Evolutionary conservation across 2,797 vertebrate genomes (phyloP).

Genomic region (Stomatorhinus walkeri): DNA sequence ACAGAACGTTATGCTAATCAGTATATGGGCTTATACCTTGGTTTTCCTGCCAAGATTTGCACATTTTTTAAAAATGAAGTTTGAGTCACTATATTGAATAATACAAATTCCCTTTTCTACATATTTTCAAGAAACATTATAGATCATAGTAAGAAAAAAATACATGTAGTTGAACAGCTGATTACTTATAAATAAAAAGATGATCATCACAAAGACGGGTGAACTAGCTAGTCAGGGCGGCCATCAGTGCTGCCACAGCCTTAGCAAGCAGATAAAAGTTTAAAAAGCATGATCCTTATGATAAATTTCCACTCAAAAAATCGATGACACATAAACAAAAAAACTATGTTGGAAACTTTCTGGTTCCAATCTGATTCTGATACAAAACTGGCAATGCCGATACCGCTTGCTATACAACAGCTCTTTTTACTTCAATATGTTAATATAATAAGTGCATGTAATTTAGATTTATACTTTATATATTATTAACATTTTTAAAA

Average conservation of each 20-base stretch:
- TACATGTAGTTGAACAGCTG: not conserved
- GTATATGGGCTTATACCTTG: not conserved
- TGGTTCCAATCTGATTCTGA: not conserved
- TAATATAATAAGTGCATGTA: not conserved
- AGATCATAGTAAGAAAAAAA: not conserved
- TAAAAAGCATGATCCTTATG: not conserved
- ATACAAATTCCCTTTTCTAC: not conserved
- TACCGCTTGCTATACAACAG: not conserved
- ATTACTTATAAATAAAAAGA: not conserved
- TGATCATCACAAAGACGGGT: not conserved
- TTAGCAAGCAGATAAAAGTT: not conserved
- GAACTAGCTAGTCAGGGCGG: not conserved
- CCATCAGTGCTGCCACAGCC: not conserved
- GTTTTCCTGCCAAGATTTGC: slow-evolving; percentile 1
- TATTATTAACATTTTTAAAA: not conserved
- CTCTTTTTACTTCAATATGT: not conserved
- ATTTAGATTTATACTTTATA: not conserved
- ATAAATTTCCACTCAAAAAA: not conserved
- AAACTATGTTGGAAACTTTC: not conserved
- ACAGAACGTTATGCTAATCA: not conserved
- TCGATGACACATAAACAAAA: not conserved
- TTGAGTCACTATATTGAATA: not conserved
- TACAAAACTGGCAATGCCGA: not conserved
- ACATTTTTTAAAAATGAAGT: not conserved
- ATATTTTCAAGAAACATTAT: not conserved